A percentile compares a stretch with the other conserved stretches of the same genome.
Conservation (phyloP, 2,888 invertebrate species). For the Synanthedon tipuliformis region DNA sequence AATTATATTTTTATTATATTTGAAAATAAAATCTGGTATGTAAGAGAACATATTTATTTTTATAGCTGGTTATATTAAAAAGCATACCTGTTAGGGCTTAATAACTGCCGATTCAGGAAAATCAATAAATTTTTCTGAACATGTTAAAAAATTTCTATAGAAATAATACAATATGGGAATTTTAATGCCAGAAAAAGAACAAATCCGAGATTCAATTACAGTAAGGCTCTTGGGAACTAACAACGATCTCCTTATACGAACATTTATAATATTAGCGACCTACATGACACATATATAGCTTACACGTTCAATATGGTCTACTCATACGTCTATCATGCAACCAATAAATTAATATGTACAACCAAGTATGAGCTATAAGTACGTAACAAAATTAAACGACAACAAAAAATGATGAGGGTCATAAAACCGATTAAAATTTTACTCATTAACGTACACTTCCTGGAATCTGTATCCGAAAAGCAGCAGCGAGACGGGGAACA, state of each 20-base stretch:
- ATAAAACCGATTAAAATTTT: background rate
- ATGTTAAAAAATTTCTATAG: no score
- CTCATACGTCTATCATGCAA: background rate
- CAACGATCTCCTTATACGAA: background rate
- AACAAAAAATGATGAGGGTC: background rate
- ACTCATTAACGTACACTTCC: constrained; percentile 50
- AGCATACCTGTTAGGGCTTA: no score
- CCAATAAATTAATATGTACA: background rate
- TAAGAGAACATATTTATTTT: no score
- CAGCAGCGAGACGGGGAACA: constrained; percentile 39
- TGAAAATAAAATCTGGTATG: no score
- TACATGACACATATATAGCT: background rate
- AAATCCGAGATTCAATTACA: no score
- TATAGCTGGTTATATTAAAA: no score
- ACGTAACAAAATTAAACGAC: background rate
- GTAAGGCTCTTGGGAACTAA: background rate
- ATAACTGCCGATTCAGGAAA: no score
- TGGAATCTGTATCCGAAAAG: constrained; percentile 48
- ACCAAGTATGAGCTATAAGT: background rate
- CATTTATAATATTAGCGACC: background rate
- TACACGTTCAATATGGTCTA: background rate
- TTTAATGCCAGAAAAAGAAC: no score
- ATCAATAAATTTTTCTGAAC: no score
- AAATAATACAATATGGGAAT: no score
- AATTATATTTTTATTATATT: no score